A percentile compares a stretch with the other conserved stretches of the same genome.
These are phyloP conservation scores for Tonatia bakeri DNA, from an alignment of 2,113 vertebrate species.

Conservation along the genomic window DNA sequence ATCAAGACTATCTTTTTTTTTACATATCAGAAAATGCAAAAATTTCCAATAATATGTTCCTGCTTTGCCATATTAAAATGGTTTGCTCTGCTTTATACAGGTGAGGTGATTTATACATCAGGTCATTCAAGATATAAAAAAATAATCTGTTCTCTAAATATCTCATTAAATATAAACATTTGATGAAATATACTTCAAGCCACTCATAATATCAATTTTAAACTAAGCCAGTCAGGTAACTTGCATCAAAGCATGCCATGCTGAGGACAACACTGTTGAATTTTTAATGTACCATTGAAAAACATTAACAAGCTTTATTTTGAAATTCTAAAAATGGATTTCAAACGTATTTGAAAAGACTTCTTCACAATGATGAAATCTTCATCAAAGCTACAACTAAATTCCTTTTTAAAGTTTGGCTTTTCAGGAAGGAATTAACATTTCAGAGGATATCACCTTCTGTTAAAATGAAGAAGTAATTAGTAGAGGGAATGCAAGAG, in stretches of 20 bases:
- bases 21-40: constrained; percentile 37
- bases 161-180: constrained; percentile 58
- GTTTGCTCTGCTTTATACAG: constrained; percentile 8
- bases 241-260: neutral
- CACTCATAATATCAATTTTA: constrained; percentile 51
- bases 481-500: neutral
- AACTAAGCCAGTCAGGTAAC: constrained; percentile 36
- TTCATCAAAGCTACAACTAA: neutral
- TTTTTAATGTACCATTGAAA: constrained; percentile 21
- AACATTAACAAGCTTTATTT: constrained; percentile 38
- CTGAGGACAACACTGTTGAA: neutral
- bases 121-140: constrained; percentile 37
- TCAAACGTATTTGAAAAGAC: constrained; percentile 11
- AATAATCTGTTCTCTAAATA: constrained; percentile 29
- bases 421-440: neutral
- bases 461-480: neutral
- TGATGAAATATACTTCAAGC: constrained; percentile 40
- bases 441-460: neutral
- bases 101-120: constrained; percentile 23
- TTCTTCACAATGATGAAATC: neutral
- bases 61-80: constrained; percentile 56
- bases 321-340: constrained; percentile 44
- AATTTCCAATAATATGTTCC: constrained; percentile 29
- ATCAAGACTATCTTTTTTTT: constrained; percentile 42
- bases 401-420: neutral